Percentiles rank a stretch among this genome's conserved stretches.
Conservation (phyloP, 2,888 invertebrate genomes). For the Watsonalla binaria region DNA sequence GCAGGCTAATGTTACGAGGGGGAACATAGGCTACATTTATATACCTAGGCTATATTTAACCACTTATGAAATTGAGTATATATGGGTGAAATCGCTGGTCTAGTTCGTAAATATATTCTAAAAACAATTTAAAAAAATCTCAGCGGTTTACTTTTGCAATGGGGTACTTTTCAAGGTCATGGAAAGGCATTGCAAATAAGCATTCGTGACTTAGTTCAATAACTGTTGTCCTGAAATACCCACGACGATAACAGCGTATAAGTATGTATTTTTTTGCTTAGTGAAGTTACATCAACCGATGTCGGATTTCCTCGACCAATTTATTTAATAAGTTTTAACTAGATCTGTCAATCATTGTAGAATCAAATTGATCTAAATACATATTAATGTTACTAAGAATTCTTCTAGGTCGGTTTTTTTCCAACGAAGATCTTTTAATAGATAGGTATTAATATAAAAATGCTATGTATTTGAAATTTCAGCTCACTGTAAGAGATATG, state of each 20-base stretch:
- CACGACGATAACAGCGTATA: neutral
- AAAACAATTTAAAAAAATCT: too few relatives aligned
- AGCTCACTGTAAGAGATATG: constrained; percentile 11
- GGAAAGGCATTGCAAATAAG: neutral
- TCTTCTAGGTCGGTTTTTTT: neutral
- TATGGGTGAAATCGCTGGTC: too few relatives aligned
- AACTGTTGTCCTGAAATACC: neutral
- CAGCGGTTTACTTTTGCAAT: too few relatives aligned
- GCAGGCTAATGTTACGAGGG: too few relatives aligned
- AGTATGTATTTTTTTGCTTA: constrained; percentile 32
- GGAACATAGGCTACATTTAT: too few relatives aligned
- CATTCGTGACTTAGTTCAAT: neutral
- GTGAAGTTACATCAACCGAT: constrained; percentile 37
- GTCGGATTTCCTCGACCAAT: constrained; percentile 14
- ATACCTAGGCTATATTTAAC: too few relatives aligned
- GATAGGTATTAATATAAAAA: neutral
- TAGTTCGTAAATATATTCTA: too few relatives aligned
- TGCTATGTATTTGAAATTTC: neutral
- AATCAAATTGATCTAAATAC: neutral
- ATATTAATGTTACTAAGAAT: neutral
- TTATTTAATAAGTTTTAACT: neutral
- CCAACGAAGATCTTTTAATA: too few relatives aligned
- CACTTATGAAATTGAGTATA: too few relatives aligned
- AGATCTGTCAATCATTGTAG: neutral
- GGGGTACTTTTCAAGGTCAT: neutral